Evolutionary conservation across 2,888 invertebrate genomes (phyloP).

Genomic region (Chalcis sispes): DNA sequence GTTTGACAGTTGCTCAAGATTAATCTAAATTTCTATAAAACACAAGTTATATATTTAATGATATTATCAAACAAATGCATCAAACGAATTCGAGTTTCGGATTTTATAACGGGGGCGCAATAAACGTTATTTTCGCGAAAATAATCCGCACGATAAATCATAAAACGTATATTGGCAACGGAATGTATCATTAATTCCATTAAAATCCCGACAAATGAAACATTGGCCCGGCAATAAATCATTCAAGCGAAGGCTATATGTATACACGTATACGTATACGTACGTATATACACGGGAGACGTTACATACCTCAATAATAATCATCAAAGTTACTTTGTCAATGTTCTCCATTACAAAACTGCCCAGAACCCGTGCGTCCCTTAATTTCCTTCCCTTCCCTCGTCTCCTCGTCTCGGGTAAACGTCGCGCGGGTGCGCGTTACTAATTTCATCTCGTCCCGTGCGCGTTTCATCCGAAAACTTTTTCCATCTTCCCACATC

Average conservation of each 20-base stretch:
- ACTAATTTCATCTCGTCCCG: conserved; percentile 47
- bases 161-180: background rate
- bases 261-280: no score
- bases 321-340: conserved; percentile 38
- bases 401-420: background rate
- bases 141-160: conserved; percentile 30
- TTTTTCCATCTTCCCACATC: conserved; percentile 48
- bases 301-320: conserved; percentile 21
- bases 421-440: background rate
- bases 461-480: conserved; percentile 30
- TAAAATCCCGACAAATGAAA: conserved; percentile 12
- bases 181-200: conserved; percentile 40
- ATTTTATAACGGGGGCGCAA: no score
- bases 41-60: no score
- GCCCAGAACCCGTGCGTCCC: background rate
- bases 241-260: background rate
- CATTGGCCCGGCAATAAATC: conserved; percentile 20
- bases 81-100: no score
- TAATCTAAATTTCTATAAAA: no score
- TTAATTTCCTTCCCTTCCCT: conserved; percentile 28
- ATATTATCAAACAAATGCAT: no score
- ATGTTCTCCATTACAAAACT: conserved; percentile 24
- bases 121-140: no score
- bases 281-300: background rate
- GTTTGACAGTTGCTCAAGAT: no score